These are phyloP conservation scores for Smittia aterrima DNA, from an alignment of 2,888 invertebrate genomes.

Conservation along the genomic window DNA sequence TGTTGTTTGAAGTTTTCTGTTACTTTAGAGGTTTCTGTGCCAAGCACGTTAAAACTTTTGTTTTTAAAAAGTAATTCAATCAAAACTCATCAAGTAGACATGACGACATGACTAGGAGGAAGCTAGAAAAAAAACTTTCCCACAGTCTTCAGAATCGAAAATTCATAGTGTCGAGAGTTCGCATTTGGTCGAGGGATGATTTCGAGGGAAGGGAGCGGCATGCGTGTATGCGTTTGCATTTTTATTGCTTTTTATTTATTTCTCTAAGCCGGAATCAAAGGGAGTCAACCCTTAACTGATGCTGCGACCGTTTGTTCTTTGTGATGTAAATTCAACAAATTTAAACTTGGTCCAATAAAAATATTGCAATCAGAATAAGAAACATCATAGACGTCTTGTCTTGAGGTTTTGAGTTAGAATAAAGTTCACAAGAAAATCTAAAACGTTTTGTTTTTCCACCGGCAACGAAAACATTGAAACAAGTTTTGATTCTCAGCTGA, in stretches of 20 bases:
- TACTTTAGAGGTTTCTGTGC: background rate
- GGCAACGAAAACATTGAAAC: background rate
- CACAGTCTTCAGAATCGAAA: slow-evolving; percentile 22
- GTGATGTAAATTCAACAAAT: slow-evolving; percentile 13
- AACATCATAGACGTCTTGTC: background rate
- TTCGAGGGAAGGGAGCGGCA: slow-evolving; percentile 15
- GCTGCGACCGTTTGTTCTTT: slow-evolving; percentile 5
- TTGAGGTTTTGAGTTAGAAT: background rate
- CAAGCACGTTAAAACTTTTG: background rate
- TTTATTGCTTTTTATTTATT: slow-evolving; percentile 36
- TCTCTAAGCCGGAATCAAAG: background rate
- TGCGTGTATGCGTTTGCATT: slow-evolving; percentile 28
- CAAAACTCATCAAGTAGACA: background rate
- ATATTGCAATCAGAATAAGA: background rate
- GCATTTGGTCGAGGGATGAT: slow-evolving; percentile 21
- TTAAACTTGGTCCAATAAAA: background rate
- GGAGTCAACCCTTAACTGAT: background rate
- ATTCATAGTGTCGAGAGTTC: slow-evolving; percentile 34
- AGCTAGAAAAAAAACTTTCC: background rate
- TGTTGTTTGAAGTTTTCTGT: no score
- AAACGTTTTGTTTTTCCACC: background rate
- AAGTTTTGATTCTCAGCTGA: background rate
- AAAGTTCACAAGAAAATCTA: background rate
- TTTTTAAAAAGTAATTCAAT: background rate
- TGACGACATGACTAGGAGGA: background rate